Conservation (phyloP, 2,113 vertebrate genomes). For the Willisornis vidua region DNA sequence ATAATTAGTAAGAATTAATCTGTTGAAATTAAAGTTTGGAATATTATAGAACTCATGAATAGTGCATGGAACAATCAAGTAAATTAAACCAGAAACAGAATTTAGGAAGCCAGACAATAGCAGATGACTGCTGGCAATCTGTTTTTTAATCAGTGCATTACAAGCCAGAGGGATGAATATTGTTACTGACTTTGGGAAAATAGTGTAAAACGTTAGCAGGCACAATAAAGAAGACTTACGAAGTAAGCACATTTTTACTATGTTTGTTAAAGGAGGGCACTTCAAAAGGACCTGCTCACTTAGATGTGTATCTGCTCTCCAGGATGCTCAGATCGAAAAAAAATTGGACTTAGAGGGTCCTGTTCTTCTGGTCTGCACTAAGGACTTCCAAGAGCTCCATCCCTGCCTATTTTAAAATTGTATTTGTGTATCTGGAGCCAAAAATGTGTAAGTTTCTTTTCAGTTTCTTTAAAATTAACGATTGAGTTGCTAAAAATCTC, state of each 20-base stretch:
- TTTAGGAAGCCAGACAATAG: slow-evolving; percentile 69
- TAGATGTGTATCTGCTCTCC: neutral
- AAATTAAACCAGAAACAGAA: slow-evolving; percentile 74
- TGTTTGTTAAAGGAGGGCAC: neutral
- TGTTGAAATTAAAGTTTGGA: slow-evolving; percentile 84
- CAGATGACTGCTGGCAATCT: slow-evolving; percentile 78
- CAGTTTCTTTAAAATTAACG: slow-evolving; percentile 37
- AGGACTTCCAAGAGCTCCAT: neutral
- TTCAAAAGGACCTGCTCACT: neutral
- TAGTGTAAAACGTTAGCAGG: slow-evolving; percentile 56
- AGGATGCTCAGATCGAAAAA: neutral
- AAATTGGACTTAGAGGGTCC: neutral
- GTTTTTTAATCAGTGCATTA: slow-evolving; percentile 77
- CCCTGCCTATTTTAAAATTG: slow-evolving; percentile 26
- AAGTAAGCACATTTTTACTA: slow-evolving; percentile 46
- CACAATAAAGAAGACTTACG: slow-evolving; percentile 50
- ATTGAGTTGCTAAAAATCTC: slow-evolving; percentile 14
- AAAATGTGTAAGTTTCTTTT: slow-evolving; percentile 54
- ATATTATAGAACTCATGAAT: slow-evolving; percentile 87
- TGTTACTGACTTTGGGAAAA: slow-evolving; percentile 59
- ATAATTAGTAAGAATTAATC: slow-evolving; percentile 86
- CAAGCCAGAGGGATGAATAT: slow-evolving; percentile 73
- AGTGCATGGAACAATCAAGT: slow-evolving; percentile 78
- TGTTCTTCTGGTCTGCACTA: neutral
- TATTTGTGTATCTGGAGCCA: slow-evolving; percentile 45